phyloP scores from a whole-genome alignment of 2,797 vertebrate genomes.

The Nothura maculosa region DNA sequence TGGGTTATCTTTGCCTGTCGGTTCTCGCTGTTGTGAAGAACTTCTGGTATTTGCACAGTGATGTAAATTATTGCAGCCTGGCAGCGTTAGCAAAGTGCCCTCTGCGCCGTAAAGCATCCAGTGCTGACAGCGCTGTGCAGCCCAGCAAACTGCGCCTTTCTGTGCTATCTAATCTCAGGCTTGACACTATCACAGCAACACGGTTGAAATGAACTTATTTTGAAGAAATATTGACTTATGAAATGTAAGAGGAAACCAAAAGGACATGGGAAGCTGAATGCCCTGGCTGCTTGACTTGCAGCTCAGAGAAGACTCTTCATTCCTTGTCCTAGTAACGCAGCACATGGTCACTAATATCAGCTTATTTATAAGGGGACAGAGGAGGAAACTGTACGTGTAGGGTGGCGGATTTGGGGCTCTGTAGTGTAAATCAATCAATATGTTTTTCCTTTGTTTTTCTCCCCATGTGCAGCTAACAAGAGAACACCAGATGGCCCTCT shows the following conservation, averaged over 20 bases:
- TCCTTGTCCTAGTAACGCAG: neutral
- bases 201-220: neutral
- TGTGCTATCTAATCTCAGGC: neutral
- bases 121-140: neutral
- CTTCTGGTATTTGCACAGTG: constrained; percentile 36
- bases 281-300: neutral
- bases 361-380: fast-evolving
- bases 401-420: neutral
- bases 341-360: neutral
- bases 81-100: constrained; percentile 5
- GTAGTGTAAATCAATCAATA: neutral
- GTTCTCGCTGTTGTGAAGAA: constrained; percentile 26
- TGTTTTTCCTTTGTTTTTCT: neutral
- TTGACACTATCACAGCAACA: neutral
- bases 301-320: neutral
- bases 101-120: neutral
- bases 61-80: constrained; percentile 26
- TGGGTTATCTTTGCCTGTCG: constrained; percentile 30
- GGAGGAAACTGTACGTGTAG: neutral
- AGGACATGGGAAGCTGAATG: neutral
- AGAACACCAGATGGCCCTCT: constrained; percentile 94
- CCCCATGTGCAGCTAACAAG: constrained; percentile 82
- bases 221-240: neutral
- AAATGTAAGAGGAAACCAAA: neutral
- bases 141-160: neutral